phyloP scores from a whole-genome alignment of 2,797 vertebrate species.

The Cyprinodon diabolis region DNA sequence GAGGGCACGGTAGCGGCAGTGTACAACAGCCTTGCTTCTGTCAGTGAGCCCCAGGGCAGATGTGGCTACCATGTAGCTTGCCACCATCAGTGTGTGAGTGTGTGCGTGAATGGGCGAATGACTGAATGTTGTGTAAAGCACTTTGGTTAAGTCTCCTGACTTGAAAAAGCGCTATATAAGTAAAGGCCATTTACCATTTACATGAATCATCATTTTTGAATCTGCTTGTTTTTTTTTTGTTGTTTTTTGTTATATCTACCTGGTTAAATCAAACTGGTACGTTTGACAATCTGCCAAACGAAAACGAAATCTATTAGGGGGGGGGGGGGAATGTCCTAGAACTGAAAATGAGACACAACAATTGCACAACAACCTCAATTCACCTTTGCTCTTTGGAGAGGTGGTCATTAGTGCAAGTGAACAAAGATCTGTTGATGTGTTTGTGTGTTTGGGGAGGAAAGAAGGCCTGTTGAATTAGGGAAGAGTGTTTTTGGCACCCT shows the following conservation, averaged over 20 bases:
- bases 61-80: too few relatives aligned
- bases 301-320: neutral
- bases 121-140: too few relatives aligned
- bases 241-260: neutral
- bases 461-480: constrained; percentile 52
- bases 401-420: constrained; percentile 25
- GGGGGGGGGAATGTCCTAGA: neutral
- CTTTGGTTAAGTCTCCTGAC: too few relatives aligned
- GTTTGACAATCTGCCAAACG: neutral
- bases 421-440: constrained; percentile 50
- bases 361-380: constrained; percentile 25
- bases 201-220: neutral
- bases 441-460: constrained; percentile 57
- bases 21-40: too few relatives aligned
- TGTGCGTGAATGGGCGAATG: too few relatives aligned
- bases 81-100: too few relatives aligned
- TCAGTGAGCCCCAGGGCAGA: too few relatives aligned
- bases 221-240: neutral
- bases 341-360: neutral
- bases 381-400: constrained; percentile 50
- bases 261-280: neutral
- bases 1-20: too few relatives aligned
- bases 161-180: too few relatives aligned
- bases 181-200: too few relatives aligned
- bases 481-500: constrained; percentile 66